A percentile compares a stretch with the other conserved stretches of the same genome.
Conservation (phyloP, 1,140 invertebrate species). For the Diorhabda elongata region DNA sequence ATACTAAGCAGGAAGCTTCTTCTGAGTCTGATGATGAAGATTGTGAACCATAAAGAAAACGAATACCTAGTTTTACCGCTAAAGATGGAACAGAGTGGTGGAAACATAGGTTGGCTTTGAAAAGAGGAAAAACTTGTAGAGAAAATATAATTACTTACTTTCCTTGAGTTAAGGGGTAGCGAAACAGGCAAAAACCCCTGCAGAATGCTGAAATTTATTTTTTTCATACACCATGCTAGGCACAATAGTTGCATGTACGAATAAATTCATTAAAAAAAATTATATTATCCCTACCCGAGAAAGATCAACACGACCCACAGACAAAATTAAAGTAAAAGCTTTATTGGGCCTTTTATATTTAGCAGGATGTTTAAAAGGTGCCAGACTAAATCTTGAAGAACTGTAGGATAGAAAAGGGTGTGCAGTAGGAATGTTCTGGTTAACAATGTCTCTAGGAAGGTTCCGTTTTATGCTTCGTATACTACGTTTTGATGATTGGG, state of each 20-base stretch:
- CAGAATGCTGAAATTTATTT: conserved; percentile 10
- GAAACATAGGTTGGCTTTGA: too few species aligned
- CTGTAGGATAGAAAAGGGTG: conserved; percentile 35
- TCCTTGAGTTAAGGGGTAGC: too few species aligned
- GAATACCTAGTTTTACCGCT: too few species aligned
- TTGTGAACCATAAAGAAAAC: too few species aligned
- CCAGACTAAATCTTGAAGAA: conserved; percentile 21
- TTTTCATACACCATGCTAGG: conserved; percentile 5
- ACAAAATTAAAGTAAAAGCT: conserved; percentile 9
- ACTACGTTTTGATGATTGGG: conserved; percentile 31
- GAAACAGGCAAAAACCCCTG: neutral
- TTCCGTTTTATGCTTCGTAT: conserved; percentile 26
- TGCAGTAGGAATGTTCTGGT: conserved; percentile 28
- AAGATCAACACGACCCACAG: conserved; percentile 2
- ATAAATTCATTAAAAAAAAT: conserved; percentile 13
- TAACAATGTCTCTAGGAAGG: conserved; percentile 22
- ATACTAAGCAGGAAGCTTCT: too few species aligned
- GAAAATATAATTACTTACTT: too few species aligned
- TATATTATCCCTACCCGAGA: neutral
- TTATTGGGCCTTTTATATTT: conserved; percentile 15
- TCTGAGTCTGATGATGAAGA: too few species aligned
- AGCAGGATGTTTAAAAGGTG: conserved; percentile 3
- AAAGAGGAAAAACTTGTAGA: neutral
- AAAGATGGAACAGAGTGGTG: too few species aligned
- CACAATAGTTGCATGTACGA: conserved; percentile 9